Evolutionary conservation across 1,140 invertebrate species (phyloP).

Genomic region (Dolichoris vasculosae): DNA sequence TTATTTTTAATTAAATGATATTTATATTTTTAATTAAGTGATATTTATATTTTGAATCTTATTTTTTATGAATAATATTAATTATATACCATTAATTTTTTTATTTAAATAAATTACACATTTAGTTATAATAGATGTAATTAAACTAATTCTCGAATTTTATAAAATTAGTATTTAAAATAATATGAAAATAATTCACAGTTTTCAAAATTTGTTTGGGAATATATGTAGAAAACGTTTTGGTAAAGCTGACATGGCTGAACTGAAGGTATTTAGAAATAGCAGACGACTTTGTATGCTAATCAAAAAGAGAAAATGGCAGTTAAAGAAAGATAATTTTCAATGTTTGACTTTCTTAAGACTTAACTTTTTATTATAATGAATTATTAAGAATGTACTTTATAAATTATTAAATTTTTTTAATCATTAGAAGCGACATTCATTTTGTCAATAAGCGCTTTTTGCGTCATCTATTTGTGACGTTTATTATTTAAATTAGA

Average conservation of each 20-base stretch:
- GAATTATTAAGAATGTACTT: not conserved
- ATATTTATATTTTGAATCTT: too few relatives aligned
- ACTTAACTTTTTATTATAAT: not conserved
- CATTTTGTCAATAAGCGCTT: not conserved
- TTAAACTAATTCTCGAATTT: too few relatives aligned
- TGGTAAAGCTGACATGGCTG: not conserved
- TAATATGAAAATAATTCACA: too few relatives aligned
- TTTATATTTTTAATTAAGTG: too few relatives aligned
- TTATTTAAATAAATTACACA: too few relatives aligned
- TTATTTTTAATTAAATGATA: too few relatives aligned
- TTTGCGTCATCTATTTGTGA: not conserved
- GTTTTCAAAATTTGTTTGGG: not conserved
- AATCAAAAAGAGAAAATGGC: not conserved
- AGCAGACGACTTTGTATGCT: not conserved
- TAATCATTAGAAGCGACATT: not conserved
- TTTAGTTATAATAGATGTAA: too few relatives aligned
- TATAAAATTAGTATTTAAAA: too few relatives aligned
- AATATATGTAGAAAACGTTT: not conserved
- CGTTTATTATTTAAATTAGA: not conserved
- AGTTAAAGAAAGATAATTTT: conserved; percentile 9
- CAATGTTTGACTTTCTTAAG: conserved; percentile 23
- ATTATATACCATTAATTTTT: too few relatives aligned
- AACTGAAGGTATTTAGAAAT: not conserved
- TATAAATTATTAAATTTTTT: not conserved
- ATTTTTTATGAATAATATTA: too few relatives aligned